These are phyloP conservation scores for Eristalis intricaria DNA, from an alignment of 2,888 invertebrate genomes.

Conservation along the genomic window DNA sequence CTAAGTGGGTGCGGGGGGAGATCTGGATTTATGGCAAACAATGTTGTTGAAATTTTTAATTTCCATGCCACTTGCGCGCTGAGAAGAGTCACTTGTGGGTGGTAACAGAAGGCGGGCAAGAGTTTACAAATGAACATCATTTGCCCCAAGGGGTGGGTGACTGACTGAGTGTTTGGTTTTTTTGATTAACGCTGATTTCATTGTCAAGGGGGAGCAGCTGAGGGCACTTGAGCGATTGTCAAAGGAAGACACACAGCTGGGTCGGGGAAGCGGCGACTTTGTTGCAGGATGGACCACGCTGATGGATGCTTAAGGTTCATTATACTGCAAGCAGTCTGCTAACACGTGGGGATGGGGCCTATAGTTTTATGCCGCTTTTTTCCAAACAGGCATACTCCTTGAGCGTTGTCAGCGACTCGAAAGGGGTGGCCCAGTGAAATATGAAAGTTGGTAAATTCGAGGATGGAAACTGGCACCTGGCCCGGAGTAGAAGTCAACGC, in stretches of 20 bases:
- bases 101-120: neutral
- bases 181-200: neutral
- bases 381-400: too few species aligned
- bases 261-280: too few species aligned
- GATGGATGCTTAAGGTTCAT: too few species aligned
- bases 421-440: too few species aligned
- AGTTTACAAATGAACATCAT: neutral
- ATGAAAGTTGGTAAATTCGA: too few species aligned
- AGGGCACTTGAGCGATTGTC: neutral
- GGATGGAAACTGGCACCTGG: too few species aligned
- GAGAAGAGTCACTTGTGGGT: neutral
- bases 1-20: neutral
- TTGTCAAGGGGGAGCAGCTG: neutral
- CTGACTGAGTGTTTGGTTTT: neutral
- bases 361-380: too few species aligned
- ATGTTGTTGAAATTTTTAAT: constrained; percentile 10
- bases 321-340: too few species aligned
- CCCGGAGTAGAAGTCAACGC: too few species aligned
- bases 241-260: neutral
- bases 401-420: too few species aligned
- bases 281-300: too few species aligned
- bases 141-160: neutral
- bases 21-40: constrained; percentile 8
- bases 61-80: constrained; percentile 18
- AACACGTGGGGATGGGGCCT: too few species aligned